These are phyloP conservation scores for Drosophila cyrtoloma DNA, from an alignment of 2,888 invertebrate species.

Conservation along the genomic window DNA sequence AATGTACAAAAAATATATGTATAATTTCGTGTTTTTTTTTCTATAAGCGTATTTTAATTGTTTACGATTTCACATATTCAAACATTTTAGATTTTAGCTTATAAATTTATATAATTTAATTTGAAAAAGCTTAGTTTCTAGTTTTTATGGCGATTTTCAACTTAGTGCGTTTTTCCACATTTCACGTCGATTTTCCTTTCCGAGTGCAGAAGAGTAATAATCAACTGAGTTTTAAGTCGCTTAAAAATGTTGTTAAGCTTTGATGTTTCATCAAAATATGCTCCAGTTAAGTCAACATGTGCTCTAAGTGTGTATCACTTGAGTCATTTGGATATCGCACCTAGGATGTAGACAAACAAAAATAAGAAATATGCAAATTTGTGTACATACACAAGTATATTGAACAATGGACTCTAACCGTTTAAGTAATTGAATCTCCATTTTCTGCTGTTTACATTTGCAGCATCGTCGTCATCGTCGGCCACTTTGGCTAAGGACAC, in stretches of 20 bases:
- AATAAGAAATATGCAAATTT: slow-evolving; percentile 85
- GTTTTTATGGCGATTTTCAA: too few relatives aligned
- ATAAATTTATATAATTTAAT: neutral
- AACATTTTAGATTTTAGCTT: neutral
- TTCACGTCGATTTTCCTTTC: too few relatives aligned
- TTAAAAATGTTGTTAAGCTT: neutral
- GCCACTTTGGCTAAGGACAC: slow-evolving; percentile 66
- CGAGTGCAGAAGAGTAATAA: neutral
- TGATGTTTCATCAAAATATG: neutral
- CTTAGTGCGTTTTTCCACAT: too few relatives aligned
- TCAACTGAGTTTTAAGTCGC: neutral
- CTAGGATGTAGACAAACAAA: slow-evolving; percentile 58
- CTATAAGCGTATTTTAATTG: neutral
- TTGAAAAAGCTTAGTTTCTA: neutral
- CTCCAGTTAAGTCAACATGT: slow-evolving; percentile 9
- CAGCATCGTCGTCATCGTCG: slow-evolving; percentile 42
- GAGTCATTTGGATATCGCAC: slow-evolving; percentile 32
- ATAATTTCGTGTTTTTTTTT: neutral
- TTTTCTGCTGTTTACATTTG: slow-evolving; percentile 83
- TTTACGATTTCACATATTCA: neutral
- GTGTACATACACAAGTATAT: slow-evolving; percentile 59
- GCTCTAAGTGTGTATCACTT: slow-evolving; percentile 1
- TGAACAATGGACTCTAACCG: slow-evolving; percentile 84
- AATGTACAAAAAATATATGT: neutral
- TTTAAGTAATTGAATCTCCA: slow-evolving; percentile 86